Conservation (phyloP, 2,888 invertebrate species). For the Abscondita cerata region DNA sequence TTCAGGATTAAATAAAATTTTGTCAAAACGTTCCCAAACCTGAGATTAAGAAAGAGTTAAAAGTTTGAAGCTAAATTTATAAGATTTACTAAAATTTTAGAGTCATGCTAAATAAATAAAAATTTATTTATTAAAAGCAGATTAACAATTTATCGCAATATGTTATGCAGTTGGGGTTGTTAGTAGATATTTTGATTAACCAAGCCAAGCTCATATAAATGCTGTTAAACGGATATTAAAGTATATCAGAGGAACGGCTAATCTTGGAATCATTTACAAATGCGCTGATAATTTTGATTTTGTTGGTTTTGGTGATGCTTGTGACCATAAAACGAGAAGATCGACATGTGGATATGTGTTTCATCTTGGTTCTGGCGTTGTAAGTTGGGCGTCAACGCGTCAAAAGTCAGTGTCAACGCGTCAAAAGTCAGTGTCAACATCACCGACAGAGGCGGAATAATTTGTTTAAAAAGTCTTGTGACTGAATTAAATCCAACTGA, state of each 20-base stretch:
- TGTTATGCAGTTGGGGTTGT: neutral
- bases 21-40: too few species aligned
- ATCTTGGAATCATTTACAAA: neutral
- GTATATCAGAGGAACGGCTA: neutral
- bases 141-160: too few species aligned
- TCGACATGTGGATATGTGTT: neutral
- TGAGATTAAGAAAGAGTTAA: too few species aligned
- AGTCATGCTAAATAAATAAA: too few species aligned
- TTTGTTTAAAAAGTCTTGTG: neutral
- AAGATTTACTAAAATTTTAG: too few species aligned
- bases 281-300: neutral
- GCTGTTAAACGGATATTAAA: slow-evolving; percentile 1
- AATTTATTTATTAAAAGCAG: too few species aligned
- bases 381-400: neutral
- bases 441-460: neutral
- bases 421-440: neutral
- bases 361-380: neutral
- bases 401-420: neutral
- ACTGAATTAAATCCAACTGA: neutral
- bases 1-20: too few species aligned
- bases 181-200: neutral
- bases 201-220: neutral
- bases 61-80: too few species aligned
- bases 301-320: slow-evolving; percentile 2
- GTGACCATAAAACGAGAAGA: neutral